Conservation (phyloP, 2,113 vertebrate species). For the Motacilla alba region DNA sequence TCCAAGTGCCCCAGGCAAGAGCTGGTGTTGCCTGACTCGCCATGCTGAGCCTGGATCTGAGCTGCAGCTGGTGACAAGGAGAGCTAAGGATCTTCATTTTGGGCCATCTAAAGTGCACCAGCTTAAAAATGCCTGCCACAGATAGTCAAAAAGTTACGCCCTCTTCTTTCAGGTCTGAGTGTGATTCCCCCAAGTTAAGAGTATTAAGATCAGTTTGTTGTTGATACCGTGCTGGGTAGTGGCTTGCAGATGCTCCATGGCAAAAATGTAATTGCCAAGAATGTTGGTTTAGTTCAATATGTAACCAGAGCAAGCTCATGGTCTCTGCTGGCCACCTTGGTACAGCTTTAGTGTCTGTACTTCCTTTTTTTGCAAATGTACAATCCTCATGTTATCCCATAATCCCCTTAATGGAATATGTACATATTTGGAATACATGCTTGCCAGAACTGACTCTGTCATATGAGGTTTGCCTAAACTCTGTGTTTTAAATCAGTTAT, state of each 20-base stretch:
- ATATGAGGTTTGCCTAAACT: neutral
- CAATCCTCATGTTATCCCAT: neutral
- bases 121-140: neutral
- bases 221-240: accelerated
- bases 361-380: neutral
- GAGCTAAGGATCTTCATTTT: neutral
- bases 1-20: accelerated
- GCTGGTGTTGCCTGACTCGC: neutral
- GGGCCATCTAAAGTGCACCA: neutral
- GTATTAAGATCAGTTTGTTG: neutral
- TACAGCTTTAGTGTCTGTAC: neutral
- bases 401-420: neutral
- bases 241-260: neutral
- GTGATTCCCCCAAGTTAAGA: neutral
- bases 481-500: neutral
- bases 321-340: neutral
- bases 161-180: neutral
- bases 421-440: neutral
- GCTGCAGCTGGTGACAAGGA: neutral
- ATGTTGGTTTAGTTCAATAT: neutral
- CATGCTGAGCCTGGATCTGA: neutral
- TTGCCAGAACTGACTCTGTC: neutral
- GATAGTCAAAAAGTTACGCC: neutral
- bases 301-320: neutral
- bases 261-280: neutral